Base-by-base conservation (phyloP, 2,888 invertebrate species). In the Anoplius nigerrimus region DNA sequence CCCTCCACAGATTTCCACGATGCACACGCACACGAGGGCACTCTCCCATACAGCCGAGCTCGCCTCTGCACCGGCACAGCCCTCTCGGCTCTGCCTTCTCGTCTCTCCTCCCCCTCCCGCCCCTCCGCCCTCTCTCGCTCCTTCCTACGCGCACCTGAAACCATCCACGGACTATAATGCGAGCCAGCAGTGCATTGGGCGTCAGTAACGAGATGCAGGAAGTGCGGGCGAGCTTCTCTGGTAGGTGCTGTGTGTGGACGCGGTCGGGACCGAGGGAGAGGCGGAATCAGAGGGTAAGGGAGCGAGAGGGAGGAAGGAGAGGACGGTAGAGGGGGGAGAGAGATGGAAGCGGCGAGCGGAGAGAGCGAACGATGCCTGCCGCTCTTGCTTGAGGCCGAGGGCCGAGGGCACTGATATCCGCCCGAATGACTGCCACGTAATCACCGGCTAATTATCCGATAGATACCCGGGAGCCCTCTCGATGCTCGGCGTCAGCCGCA, bases 391-490 rank as follows among this genome's bases (percentile, higher is more conserved):
- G 70, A 72, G 74, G 74, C 69, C 54, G 66, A 52, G 78, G 79
- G 81, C 82, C 82, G 84, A 84, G 81, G 82, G 86, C 81, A 81
- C 82, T 82, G 84, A 85, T 86, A 83, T 88, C 79, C 87, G 87
- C 87, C 83, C 83, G 83, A 87, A 86, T 86, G 86, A 83, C 82
- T 87, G 81, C 85, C 84, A 85, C 86, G 87, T 88, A 88, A 88
- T 88, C 86, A 88, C 84, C 84, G 84, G 85, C 85, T 88, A 88
- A 88, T 88, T 88, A 88, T 87, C 87, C 85, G 86, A 88, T 86
- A 86, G 87, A 87, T 87, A 86, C 84, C 84, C 85, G 75, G 81
- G 75, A 86, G 83, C 79, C 69, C 74, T 73, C 61, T 67, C 80
- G 69, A 72, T 75, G 76, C 73, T 72, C 75, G 60, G 79, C 80